Conservation (phyloP, 2,113 vertebrate species). For the Cinclus cinclus region DNA sequence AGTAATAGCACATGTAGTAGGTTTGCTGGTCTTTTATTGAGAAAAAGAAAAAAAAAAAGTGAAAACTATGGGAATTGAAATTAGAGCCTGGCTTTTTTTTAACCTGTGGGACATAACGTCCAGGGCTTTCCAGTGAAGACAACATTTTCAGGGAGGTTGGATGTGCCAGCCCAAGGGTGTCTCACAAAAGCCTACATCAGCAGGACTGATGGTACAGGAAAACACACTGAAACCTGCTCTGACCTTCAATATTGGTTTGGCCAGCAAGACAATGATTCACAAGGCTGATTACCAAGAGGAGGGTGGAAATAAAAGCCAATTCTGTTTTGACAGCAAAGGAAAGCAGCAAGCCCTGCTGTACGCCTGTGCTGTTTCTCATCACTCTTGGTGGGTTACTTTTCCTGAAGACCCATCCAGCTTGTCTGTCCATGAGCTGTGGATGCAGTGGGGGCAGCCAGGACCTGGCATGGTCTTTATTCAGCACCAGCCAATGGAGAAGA, state of each 20-base stretch:
- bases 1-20: background rate
- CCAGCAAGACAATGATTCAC: rapidly evolving
- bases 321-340: background rate
- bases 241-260: background rate
- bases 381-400: background rate
- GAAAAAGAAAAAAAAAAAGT: background rate
- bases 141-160: background rate
- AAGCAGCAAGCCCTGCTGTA: background rate
- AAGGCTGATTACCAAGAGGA: background rate
- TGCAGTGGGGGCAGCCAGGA: background rate
- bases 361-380: background rate
- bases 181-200: background rate
- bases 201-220: background rate
- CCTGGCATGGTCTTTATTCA: background rate
- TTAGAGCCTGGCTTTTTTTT: background rate
- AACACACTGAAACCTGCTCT: background rate
- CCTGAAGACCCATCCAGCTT: background rate
- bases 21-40: background rate
- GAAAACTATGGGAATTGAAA: background rate
- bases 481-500: rapidly evolving
- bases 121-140: background rate
- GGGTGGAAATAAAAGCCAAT: background rate
- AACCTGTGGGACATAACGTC: rapidly evolving
- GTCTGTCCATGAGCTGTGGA: background rate
- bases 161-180: background rate